Conservation (phyloP, 2,113 vertebrate genomes). For the Archilochus colubris region DNA sequence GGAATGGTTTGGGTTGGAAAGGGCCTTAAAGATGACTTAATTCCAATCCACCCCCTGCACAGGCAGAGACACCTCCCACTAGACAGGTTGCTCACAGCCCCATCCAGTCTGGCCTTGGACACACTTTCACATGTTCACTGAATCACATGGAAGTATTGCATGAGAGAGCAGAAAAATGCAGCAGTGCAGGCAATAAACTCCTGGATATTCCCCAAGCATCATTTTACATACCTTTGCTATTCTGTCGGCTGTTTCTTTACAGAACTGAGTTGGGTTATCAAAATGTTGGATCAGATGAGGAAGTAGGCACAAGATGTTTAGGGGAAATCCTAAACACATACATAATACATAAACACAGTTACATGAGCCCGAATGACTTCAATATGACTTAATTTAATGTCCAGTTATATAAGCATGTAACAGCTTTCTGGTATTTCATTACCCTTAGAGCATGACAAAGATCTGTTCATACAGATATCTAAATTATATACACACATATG, state of each 20-base stretch:
- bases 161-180: not conserved
- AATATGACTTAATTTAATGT: not conserved
- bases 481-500: not conserved
- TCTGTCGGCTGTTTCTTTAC: conserved; percentile 96
- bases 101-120: no score
- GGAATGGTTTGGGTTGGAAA: no score
- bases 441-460: not conserved
- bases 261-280: conserved; percentile 97
- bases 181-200: not conserved
- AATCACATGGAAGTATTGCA: not conserved
- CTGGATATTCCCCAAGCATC: not conserved
- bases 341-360: conserved; percentile 42
- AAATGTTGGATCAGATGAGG: conserved; percentile 99
- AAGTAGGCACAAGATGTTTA: conserved; percentile 97
- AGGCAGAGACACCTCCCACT: no score
- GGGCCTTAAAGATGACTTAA: no score
- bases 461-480: not conserved
- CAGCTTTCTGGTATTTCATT: not conserved
- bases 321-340: conserved; percentile 88
- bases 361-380: not conserved
- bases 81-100: no score
- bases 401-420: not conserved
- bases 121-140: no score
- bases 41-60: no score
- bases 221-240: conserved; percentile 88